Conservation (phyloP, 2,888 invertebrate genomes). For the Drymonia ruficornis region DNA sequence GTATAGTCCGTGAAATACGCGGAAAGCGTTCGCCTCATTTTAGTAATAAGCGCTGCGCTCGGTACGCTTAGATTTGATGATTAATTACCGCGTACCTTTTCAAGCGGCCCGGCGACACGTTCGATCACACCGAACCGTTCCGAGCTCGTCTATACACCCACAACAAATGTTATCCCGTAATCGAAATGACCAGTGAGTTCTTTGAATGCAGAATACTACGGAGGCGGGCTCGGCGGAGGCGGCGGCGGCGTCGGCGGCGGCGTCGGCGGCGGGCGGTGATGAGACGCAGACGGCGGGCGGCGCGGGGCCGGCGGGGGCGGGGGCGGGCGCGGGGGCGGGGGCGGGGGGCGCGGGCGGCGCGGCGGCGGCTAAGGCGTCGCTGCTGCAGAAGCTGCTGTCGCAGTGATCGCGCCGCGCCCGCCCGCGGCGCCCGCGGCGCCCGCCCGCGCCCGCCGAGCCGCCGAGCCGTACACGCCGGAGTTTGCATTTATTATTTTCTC, state of each 20-base stretch:
- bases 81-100: no score
- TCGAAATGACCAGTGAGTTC: slow-evolving; percentile 9
- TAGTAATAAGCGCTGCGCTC: no score
- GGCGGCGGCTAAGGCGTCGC: slow-evolving; percentile 87
- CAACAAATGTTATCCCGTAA: neutral
- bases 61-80: no score
- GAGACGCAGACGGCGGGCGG: slow-evolving; percentile 47
- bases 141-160: neutral
- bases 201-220: slow-evolving; percentile 75
- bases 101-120: no score
- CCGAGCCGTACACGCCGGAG: slow-evolving; percentile 40
- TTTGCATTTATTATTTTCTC: slow-evolving; percentile 76
- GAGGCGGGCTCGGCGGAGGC: slow-evolving; percentile 79
- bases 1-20: no score
- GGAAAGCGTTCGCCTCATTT: no score
- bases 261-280: slow-evolving; percentile 54
- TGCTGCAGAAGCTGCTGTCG: slow-evolving; percentile 94
- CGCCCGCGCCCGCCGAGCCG: slow-evolving; percentile 23
- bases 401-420: slow-evolving; percentile 83
- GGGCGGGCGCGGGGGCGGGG: slow-evolving; percentile 35
- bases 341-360: slow-evolving; percentile 75
- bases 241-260: slow-evolving; percentile 59
- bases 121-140: no score
- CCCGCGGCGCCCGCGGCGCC: slow-evolving; percentile 26
- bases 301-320: slow-evolving; percentile 32